Evolutionary conservation across 2,888 invertebrate species (phyloP), one percentile per base, ranked within the genome.

Genomic region (Amiota mariae): DNA sequence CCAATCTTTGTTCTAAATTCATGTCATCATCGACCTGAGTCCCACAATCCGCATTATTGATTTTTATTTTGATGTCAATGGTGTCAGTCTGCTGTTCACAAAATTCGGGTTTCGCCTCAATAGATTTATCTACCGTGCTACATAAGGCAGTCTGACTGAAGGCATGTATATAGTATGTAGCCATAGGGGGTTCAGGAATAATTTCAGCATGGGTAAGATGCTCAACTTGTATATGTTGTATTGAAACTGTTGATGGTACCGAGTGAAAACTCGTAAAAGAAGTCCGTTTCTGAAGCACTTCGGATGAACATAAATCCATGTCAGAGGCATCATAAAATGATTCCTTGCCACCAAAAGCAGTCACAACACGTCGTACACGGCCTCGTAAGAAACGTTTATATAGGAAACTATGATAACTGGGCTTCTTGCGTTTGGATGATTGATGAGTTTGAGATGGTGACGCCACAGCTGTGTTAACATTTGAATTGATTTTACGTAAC

Each of bases 181-280:
- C 75, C 77, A 76, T 75, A 49, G 13, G 1, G 63, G 8, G 8
- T 24, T 24, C 54, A 3, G 78, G 64, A 9, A 78, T 1, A 2
- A 79, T 36, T 1, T 70, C 9, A 0, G 72, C 79, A 9, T 68
- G 67, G 8, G 24, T 24, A 13, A 54, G 51, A 77, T 47, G 49
- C 24, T 15, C 13, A 3, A 51, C 10, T 36, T 36, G 36, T 2
- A 54, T 24, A 2, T 51, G n/a, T 47, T 68, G 51, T 36, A 51
- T 67, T 2, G 81, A 73, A 24, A 78, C 80, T 2, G 36, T 66
- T 11, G 79, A 77, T 46, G 81, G 73, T 1, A 71, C 20, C 6
- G 89, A 87, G 72, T 83, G 81, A 61, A 88, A 88, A 49, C 87
- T 89, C 0, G 73, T 64, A 20, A 72, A 36, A 0, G 87, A 87